phyloP scores from a whole-genome alignment of 2,888 invertebrate genomes.

The Drosophila atripex region DNA sequence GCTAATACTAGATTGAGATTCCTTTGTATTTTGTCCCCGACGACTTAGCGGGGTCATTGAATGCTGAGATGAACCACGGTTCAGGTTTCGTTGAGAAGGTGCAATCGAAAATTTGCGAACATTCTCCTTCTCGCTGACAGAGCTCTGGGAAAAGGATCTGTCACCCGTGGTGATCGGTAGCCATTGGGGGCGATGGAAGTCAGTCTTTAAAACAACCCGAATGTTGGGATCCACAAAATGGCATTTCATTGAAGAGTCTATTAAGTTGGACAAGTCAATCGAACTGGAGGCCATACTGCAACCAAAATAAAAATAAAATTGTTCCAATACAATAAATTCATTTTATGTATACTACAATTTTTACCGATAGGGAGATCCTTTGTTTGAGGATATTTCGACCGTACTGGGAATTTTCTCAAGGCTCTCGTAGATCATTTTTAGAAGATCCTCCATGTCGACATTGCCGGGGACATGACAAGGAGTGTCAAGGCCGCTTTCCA shows the following conservation, averaged over 20 bases:
- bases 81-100: background rate
- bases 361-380: conserved; percentile 74
- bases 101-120: background rate
- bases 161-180: background rate
- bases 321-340: background rate
- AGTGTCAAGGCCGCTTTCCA: conserved; percentile 44
- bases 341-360: background rate
- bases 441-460: conserved; percentile 60
- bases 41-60: background rate
- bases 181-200: background rate
- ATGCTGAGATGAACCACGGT: background rate
- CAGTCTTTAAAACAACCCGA: conserved; percentile 43
- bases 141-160: background rate
- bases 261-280: conserved; percentile 10
- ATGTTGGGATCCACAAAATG: conserved; percentile 68
- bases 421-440: conserved; percentile 53
- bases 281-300: background rate
- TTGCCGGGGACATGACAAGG: conserved; percentile 52
- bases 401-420: conserved; percentile 72
- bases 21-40: background rate
- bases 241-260: conserved; percentile 29
- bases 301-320: background rate
- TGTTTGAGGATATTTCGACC: conserved; percentile 60
- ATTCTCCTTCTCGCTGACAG: conserved; percentile 15
- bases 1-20: background rate